Evolutionary conservation across 2,113 vertebrate genomes (phyloP), one percentile per base, ranked within the genome.

Genomic region (Uria aalge): DNA sequence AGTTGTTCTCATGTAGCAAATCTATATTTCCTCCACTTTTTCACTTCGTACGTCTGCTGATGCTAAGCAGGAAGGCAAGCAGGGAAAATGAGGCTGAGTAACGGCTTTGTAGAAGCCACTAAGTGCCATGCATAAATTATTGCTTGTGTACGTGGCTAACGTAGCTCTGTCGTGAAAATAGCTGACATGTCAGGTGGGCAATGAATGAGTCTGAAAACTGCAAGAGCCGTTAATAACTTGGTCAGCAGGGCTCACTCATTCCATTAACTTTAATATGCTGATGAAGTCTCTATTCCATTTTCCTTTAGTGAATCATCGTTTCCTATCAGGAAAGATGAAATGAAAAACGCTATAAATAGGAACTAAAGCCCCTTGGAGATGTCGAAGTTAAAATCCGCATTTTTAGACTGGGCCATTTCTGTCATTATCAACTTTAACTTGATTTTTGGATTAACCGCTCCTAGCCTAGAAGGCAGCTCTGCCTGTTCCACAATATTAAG

Each of bases 211-310:
- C 73, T 79, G 53, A 73, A 40, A 73, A 16, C 69, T 75, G 72
- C 68, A 72, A 64, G 72, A 84, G 75, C 85, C 3, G 1, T 89
- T 91, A 91, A 95, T 85, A 82, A 84, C 63, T 64, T 47, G 84
- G 76, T 88, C 82, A 94, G 76, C 80, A 64, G 75, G 72, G 92
- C 90, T 95, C 82, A 11, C 59, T 96, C 90, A 22, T 83, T 79
- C 92, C 84, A 68, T 92, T 92, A 94, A 79, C 74, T 92, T 87
- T 69, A 91, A 92, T 95, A 57, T 85, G 77, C 89, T 95, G 92
- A 82, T 95, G 86, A 95, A 83, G 62, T 64, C 69, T 91, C 53
- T 41, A 8, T 85, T 94, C 84, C 50, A 0, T 91, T 87, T 89
- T 20, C 1, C 71, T 82, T 52, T 11, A 85, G 68, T 72, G 69